phyloP scores from a whole-genome alignment of 2,113 vertebrate genomes.

The Hyaena hyaena region DNA sequence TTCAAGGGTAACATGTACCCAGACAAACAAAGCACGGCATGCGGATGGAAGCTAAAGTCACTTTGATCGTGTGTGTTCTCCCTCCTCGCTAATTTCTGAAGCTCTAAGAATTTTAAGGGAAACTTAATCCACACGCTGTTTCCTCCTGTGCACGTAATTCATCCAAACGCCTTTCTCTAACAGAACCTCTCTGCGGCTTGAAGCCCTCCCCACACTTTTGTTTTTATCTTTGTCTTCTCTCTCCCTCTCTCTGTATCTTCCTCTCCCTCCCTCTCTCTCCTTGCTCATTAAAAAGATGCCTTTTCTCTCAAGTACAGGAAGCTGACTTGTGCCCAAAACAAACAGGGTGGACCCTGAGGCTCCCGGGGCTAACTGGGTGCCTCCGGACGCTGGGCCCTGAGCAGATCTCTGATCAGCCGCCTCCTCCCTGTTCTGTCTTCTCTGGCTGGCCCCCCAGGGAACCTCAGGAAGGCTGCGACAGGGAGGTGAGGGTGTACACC shows the following conservation, averaged over 20 bases:
- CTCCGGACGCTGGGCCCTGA: background rate
- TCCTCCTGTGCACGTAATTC: background rate
- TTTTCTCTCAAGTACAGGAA: constrained; percentile 12
- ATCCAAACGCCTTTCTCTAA: background rate
- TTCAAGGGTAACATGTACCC: background rate
- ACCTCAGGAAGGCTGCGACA: background rate
- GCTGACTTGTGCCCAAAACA: background rate
- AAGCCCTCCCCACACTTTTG: background rate
- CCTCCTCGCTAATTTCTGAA: background rate
- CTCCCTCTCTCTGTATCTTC: background rate
- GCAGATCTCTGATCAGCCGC: background rate
- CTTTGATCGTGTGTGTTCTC: rapidly evolving
- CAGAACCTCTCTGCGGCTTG: background rate
- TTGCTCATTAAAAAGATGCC: background rate
- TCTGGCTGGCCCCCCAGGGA: background rate
- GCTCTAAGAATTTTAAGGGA: background rate
- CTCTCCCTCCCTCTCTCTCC: too few species aligned
- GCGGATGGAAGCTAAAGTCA: background rate
- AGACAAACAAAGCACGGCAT: background rate
- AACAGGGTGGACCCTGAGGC: background rate
- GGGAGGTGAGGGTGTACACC: background rate
- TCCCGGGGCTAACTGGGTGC: background rate
- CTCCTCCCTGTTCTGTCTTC: background rate
- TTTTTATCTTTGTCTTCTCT: background rate
- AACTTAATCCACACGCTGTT: background rate